A percentile compares a stretch with the other conserved stretches of the same genome.
These are phyloP conservation scores for Acestrorhynchus altus DNA, from an alignment of 2,797 vertebrate species.

Conservation along the genomic window DNA sequence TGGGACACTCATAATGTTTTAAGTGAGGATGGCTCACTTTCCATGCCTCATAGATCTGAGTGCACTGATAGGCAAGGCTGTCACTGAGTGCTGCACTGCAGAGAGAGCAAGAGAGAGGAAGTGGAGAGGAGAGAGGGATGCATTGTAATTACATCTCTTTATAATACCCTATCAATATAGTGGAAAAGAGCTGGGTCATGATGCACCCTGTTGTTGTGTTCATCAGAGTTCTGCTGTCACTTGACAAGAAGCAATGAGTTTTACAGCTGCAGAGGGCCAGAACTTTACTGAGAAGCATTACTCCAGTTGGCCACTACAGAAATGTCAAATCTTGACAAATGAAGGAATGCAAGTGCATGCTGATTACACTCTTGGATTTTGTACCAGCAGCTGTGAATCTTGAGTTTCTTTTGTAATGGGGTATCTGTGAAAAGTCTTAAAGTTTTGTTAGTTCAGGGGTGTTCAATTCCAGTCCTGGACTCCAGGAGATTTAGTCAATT, in stretches of 20 bases:
- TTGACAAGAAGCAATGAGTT: slow-evolving; percentile 20
- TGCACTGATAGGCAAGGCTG: slow-evolving; percentile 57
- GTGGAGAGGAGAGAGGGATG: slow-evolving; percentile 62
- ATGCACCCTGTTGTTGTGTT: slow-evolving; percentile 45
- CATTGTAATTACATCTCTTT: slow-evolving; percentile 51
- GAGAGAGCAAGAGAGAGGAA: slow-evolving; percentile 41
- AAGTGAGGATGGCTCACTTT: slow-evolving; percentile 32
- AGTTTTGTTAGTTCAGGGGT: not conserved
- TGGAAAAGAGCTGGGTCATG: slow-evolving; percentile 67
- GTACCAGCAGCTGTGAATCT: not conserved
- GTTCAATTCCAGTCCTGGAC: not conserved
- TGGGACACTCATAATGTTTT: slow-evolving; percentile 45
- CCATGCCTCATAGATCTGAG: slow-evolving; percentile 58
- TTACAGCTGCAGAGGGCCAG: not conserved
- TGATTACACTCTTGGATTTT: not conserved
- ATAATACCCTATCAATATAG: slow-evolving; percentile 53
- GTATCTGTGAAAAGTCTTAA: not conserved
- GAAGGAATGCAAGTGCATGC: not conserved
- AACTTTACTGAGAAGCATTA: not conserved
- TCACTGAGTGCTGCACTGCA: slow-evolving; percentile 55
- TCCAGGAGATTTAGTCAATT: not conserved
- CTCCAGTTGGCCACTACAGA: slow-evolving; percentile 1
- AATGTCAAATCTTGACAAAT: not conserved
- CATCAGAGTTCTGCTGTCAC: slow-evolving; percentile 27
- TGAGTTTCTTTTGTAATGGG: not conserved